Percentiles rank a stretch among this genome's conserved stretches.
These are phyloP conservation scores for Trachelus tabidus DNA, from an alignment of 2,888 invertebrate species.

Conservation along the genomic window DNA sequence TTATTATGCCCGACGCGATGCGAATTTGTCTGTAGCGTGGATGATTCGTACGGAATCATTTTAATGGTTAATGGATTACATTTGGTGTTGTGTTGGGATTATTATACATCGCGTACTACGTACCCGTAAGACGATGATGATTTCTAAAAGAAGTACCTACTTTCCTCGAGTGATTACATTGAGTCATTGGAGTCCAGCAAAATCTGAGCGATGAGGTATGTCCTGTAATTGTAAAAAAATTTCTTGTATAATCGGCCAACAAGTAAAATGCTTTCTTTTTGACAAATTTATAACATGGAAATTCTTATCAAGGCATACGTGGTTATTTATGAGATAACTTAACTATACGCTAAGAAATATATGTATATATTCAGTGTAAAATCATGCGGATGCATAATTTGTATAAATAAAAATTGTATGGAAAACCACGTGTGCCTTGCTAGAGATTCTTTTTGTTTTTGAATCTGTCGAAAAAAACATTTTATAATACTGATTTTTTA, in stretches of 20 bases:
- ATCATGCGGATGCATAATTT: background rate
- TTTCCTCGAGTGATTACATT: background rate
- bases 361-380: background rate
- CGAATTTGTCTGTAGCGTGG: background rate
- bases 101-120: background rate
- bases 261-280: background rate
- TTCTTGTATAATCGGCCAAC: background rate
- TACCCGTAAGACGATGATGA: background rate
- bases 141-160: background rate
- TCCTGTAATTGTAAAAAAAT: background rate
- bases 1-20: background rate
- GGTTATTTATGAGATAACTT: background rate
- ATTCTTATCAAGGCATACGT: background rate
- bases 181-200: background rate
- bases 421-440: background rate
- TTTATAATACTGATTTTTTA: background rate
- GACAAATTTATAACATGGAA: background rate
- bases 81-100: constrained; percentile 4
- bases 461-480: background rate
- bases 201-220: background rate
- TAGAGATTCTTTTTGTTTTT: background rate
- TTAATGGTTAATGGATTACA: constrained; percentile 5
- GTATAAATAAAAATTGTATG: background rate
- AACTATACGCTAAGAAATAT: too few relatives aligned
- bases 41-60: background rate